A percentile compares a stretch with the other conserved stretches of the same genome.
Conservation (phyloP, 2,888 invertebrate species). For the Abscondita cerata region DNA sequence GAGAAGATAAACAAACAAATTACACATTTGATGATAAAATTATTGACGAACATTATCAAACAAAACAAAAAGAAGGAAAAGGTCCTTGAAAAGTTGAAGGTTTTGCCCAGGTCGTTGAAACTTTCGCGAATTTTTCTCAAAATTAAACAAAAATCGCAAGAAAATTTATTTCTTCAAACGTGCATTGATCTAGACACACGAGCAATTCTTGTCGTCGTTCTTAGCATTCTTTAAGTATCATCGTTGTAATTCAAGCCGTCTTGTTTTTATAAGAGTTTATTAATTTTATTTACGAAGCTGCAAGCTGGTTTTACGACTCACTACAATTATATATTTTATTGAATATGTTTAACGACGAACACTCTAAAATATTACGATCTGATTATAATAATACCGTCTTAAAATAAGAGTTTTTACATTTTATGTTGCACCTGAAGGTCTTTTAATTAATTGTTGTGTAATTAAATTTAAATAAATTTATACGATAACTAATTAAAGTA, state of each 20-base stretch:
- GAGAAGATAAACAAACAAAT: no score
- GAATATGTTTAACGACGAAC: slow-evolving; percentile 20
- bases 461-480: neutral
- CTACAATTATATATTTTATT: slow-evolving; percentile 25
- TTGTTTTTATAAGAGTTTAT: slow-evolving; percentile 49
- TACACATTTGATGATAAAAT: no score
- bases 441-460: neutral
- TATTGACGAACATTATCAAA: no score
- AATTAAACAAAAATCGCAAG: no score
- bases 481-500: slow-evolving; percentile 18
- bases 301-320: slow-evolving; percentile 51
- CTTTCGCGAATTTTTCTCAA: no score
- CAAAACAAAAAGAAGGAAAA: no score
- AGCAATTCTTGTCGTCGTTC: slow-evolving; percentile 21
- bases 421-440: neutral
- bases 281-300: slow-evolving; percentile 53
- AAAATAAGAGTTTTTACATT: no score
- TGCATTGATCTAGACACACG: slow-evolving; percentile 6
- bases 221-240: slow-evolving; percentile 28
- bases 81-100: no score
- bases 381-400: no score
- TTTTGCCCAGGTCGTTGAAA: no score
- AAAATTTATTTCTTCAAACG: no score
- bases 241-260: slow-evolving; percentile 49
- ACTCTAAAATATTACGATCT: no score